Conservation (phyloP, 2,888 invertebrate genomes). For the Theretra japonica region DNA sequence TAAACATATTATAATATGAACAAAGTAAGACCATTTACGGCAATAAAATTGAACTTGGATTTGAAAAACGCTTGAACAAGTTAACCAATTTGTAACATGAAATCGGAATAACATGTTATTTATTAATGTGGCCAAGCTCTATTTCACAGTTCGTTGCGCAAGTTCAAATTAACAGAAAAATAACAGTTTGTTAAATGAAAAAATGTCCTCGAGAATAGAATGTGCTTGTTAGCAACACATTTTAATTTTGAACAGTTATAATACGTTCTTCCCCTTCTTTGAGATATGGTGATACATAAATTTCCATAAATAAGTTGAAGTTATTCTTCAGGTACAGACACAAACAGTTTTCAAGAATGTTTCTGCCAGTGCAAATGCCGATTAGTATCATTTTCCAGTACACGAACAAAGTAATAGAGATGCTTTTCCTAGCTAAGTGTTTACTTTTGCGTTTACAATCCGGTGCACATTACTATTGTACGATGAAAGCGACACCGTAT, state of each 20-base stretch:
- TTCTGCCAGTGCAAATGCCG: neutral
- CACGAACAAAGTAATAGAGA: neutral
- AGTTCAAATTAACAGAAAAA: conserved; percentile 18
- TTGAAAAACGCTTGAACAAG: neutral
- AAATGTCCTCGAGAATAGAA: conserved; percentile 9
- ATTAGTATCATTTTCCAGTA: neutral
- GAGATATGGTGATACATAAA: neutral
- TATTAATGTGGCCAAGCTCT: neutral
- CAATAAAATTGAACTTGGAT: neutral
- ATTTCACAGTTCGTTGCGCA: conserved; percentile 10
- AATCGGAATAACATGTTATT: neutral
- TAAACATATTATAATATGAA: neutral
- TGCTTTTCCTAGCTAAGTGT: conserved; percentile 41
- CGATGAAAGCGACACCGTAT: conserved; percentile 69
- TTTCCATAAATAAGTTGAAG: neutral
- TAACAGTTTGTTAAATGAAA: conserved; percentile 4
- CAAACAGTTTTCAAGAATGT: neutral
- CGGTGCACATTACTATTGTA: conserved; percentile 65
- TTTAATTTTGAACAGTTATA: neutral
- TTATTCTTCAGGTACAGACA: neutral
- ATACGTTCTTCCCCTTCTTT: neutral
- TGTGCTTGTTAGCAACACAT: neutral
- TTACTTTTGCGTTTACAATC: conserved; percentile 42
- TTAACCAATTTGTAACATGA: neutral
- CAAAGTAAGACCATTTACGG: neutral